These are phyloP conservation scores for Choloepus didactylus DNA, from an alignment of 2,797 vertebrate genomes.

Conservation along the genomic window DNA sequence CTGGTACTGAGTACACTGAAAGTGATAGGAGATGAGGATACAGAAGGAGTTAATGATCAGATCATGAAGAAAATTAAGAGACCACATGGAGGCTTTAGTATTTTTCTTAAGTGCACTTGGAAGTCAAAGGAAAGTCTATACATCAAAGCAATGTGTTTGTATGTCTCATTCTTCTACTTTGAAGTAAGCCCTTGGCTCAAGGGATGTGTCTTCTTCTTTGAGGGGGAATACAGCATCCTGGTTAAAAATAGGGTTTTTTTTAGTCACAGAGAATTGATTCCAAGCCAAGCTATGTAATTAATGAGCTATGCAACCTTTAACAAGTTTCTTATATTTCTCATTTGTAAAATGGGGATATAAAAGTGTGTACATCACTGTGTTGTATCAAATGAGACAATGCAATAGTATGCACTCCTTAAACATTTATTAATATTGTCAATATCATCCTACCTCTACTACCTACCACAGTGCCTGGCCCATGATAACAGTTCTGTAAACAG, in stretches of 20 bases:
- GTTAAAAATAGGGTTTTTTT: neutral
- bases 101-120: neutral
- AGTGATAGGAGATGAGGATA: neutral
- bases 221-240: neutral
- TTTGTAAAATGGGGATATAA: neutral
- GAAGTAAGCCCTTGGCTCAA: neutral
- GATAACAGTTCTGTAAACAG: neutral
- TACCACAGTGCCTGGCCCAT: neutral
- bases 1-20: neutral
- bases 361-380: neutral
- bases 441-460: neutral
- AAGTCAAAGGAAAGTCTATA: neutral
- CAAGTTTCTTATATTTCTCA: neutral
- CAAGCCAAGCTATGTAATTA: neutral
- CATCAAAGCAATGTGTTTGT: neutral
- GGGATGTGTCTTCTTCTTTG: neutral
- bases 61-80: neutral
- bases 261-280: neutral
- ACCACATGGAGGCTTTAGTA: neutral
- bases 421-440: neutral
- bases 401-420: neutral
- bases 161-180: neutral
- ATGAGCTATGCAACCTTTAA: neutral
- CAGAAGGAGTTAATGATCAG: neutral
- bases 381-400: neutral